Evolutionary conservation across 1,140 invertebrate genomes (phyloP).

Genomic region (Cydia splendana): DNA sequence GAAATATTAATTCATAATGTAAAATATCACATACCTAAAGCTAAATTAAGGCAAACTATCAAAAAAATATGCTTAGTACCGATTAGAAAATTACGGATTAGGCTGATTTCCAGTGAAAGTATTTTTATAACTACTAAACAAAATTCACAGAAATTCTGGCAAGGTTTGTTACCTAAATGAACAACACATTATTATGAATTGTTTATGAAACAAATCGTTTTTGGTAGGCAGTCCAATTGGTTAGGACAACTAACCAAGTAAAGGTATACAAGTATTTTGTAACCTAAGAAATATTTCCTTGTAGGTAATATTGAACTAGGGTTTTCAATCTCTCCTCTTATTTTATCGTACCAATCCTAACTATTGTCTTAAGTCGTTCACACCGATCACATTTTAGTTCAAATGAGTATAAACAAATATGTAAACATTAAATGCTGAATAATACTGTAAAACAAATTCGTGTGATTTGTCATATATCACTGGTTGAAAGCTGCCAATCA

Average conservation of each 20-base stretch:
- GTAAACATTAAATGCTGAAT: constrained; percentile 63
- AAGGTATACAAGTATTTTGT: background rate
- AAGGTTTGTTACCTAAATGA: constrained; percentile 21
- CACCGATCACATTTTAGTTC: constrained; percentile 13
- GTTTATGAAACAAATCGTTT: background rate
- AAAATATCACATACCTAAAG: constrained; percentile 32
- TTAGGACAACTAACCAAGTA: background rate
- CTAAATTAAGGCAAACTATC: constrained; percentile 18
- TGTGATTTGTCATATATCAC: constrained; percentile 30
- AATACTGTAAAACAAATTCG: constrained; percentile 59
- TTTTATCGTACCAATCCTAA: background rate
- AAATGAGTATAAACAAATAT: constrained; percentile 33
- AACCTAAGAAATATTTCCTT: background rate
- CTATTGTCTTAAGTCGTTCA: constrained; percentile 13
- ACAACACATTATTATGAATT: constrained; percentile 4
- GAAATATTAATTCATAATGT: constrained; percentile 9
- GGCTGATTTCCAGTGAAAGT: background rate
- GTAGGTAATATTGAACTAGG: constrained; percentile 7
- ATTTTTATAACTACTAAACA: background rate
- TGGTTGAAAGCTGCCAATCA: constrained; percentile 28
- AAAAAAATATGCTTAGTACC: constrained; percentile 24
- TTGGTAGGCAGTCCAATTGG: background rate
- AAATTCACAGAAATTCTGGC: constrained; percentile 24
- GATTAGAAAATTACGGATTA: constrained; percentile 13
- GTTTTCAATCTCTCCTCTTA: no score